A percentile compares a stretch with the other conserved stretches of the same genome.
These are phyloP conservation scores for Lithodes maja DNA, from an alignment of 2,888 invertebrate genomes.

Conservation along the genomic window DNA sequence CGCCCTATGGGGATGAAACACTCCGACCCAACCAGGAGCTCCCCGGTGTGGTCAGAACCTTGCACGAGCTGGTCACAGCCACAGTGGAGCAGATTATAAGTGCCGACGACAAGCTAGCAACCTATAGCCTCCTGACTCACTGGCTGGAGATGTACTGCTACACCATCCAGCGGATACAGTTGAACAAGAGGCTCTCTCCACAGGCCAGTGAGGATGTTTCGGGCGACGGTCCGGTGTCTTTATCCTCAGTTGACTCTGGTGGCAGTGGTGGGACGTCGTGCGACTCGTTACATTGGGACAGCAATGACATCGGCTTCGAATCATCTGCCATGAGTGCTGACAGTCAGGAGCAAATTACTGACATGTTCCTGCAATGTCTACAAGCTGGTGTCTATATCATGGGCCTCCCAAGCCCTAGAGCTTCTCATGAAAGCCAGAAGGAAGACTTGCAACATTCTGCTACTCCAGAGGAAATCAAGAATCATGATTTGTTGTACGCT, in stretches of 20 bases:
- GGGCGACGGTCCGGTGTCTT: conserved; percentile 47
- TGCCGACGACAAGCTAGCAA: conserved; percentile 27
- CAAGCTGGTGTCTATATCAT: conserved; percentile 30
- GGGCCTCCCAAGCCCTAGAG: not conserved
- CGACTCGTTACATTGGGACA: conserved; percentile 55
- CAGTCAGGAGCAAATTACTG: conserved; percentile 47
- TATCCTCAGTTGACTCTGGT: conserved; percentile 44
- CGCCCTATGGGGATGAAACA: conserved; percentile 16
- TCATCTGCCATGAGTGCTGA: conserved; percentile 54
- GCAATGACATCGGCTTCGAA: conserved; percentile 58
- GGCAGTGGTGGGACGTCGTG: conserved; percentile 48
- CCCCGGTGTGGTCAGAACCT: conserved; percentile 46
- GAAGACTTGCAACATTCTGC: conserved; percentile 39
- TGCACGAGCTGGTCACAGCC: conserved; percentile 50
- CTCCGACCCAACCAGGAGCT: conserved; percentile 21
- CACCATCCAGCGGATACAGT: conserved; percentile 39
- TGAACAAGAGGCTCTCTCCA: conserved; percentile 17
- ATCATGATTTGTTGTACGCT: conserved; percentile 51
- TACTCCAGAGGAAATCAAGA: conserved; percentile 46
- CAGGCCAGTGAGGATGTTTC: conserved; percentile 37
- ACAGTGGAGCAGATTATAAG: conserved; percentile 34
- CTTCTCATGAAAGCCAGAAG: conserved; percentile 6
- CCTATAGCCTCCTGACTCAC: conserved; percentile 30
- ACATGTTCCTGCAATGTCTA: conserved; percentile 46
- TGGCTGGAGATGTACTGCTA: conserved; percentile 48